These are phyloP conservation scores for Cynaeus angustus DNA, from an alignment of 2,888 invertebrate species.

Conservation along the genomic window DNA sequence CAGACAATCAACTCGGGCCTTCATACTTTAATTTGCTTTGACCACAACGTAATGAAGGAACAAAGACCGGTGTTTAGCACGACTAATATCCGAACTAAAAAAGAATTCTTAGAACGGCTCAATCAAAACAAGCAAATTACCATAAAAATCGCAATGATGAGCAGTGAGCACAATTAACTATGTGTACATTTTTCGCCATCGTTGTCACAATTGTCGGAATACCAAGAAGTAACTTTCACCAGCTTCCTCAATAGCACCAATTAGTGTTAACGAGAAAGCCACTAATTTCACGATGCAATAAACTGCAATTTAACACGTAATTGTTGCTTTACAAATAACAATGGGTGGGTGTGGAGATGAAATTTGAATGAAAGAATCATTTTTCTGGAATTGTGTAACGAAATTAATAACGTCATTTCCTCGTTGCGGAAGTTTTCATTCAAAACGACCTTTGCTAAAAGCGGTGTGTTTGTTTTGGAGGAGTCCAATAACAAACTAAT, in stretches of 20 bases:
- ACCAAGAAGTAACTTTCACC: slow-evolving; percentile 38
- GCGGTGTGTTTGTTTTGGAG: slow-evolving; percentile 40
- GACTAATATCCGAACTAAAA: too few species aligned
- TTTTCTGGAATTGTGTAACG: slow-evolving; percentile 26
- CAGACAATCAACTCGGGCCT: too few species aligned
- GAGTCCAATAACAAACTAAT: slow-evolving; percentile 39
- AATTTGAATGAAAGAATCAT: slow-evolving; percentile 12
- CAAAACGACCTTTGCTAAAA: slow-evolving; percentile 35
- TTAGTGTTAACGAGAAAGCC: slow-evolving; percentile 29
- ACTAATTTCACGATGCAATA: slow-evolving; percentile 27
- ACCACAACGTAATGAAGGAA: too few species aligned
- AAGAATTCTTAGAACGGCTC: too few species aligned
- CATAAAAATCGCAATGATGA: slow-evolving; percentile 1
- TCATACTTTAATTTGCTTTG: too few species aligned
- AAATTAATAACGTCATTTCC: slow-evolving; percentile 36
- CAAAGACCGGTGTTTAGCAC: too few species aligned
- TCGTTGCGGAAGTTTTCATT: slow-evolving; percentile 35
- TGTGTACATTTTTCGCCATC: slow-evolving; percentile 14
- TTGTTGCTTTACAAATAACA: slow-evolving; percentile 23
- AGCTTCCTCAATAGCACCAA: slow-evolving; percentile 37
- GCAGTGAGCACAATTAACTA: slow-evolving; percentile 17
- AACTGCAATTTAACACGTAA: slow-evolving; percentile 35
- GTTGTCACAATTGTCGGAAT: slow-evolving; percentile 8
- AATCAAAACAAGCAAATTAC: not conserved
- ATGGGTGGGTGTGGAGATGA: slow-evolving; percentile 17